Base-by-base conservation (phyloP, 2,797 vertebrate species). In the Scolopax bukidnonensis region DNA sequence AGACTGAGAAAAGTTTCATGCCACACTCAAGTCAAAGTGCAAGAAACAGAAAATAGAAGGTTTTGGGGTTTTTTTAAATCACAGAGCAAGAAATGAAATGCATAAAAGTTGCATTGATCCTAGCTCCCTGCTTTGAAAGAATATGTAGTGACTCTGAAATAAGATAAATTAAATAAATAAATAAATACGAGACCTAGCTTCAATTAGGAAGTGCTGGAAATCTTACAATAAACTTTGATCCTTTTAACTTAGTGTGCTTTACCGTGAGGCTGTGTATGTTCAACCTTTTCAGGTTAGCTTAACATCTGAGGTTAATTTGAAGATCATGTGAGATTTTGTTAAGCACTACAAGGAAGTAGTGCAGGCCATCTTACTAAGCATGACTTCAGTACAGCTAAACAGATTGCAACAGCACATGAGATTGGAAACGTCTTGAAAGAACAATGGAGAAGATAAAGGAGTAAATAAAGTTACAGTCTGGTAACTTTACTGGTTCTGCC, bases 291-390 rank as follows among this genome's bases (percentile, higher is more conserved):
- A 68, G 80, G 88, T 74, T 80, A 68, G 33, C 40, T 82, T 87
- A 93, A 93, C 41, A 51, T 93, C 82, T 56, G 80, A 84, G 81
- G 81, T 92, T 93, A 82, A 90, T 89, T 80, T 92, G 90, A 82
- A 79, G 75, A 50, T 84, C 64, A 57, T 47, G 17, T 68, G 75
- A 60, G 90, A 82, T 87, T 96, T 83, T 0, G 5, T 94, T 87
- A 79, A 91, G 70, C 28, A 33, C 14, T 15, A 43, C 14, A 61
- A 70, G 93, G 91, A 96, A 96, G 78, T 48, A 59, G 45, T 36
- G 76, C 48, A 50, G 38, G 64, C 43, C 4, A 0, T 43, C 70
- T 64, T 50, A 43, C 4, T 43, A 84, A 77, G 63, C 64, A 50
- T 7, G 4, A 88, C 51, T 91, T 75, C 86, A 93, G 50, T 17